These are phyloP conservation scores for Mola mola DNA, from an alignment of 2,113 vertebrate species.

Conservation along the genomic window DNA sequence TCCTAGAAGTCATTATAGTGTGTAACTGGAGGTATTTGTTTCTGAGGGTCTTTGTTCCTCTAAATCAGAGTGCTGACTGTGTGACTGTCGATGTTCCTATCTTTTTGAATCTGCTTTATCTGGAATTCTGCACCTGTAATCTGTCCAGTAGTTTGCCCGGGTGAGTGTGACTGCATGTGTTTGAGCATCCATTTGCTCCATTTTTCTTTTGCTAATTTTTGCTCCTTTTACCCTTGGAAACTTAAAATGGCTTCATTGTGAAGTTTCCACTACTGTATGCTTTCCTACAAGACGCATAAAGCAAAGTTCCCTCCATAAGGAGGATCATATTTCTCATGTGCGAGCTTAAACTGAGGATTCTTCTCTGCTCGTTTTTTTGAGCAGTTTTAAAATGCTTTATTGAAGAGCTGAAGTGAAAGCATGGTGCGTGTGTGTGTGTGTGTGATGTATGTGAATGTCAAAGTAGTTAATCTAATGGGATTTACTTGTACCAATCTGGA, in stretches of 20 bases:
- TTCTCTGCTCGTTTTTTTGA: conserved; percentile 78
- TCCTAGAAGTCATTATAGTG: conserved; percentile 60
- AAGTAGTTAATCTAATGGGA: conserved; percentile 60
- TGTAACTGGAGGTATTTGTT: conserved; percentile 65
- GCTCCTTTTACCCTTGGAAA: conserved; percentile 62
- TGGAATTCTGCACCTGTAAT: conserved; percentile 85
- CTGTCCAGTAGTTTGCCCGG: conserved; percentile 48
- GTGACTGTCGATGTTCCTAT: conserved; percentile 61
- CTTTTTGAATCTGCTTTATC: conserved; percentile 63
- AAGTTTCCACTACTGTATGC: conserved; percentile 71
- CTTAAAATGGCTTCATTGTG: conserved; percentile 40
- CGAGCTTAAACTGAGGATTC: conserved; percentile 74
- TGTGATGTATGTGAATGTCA: conserved; percentile 67
- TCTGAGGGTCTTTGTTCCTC: conserved; percentile 55
- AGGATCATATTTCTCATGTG: conserved; percentile 78
- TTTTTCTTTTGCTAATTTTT: conserved; percentile 37
- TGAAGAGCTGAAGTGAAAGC: conserved; percentile 75
- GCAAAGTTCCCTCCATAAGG: conserved; percentile 77
- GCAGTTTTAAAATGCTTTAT: conserved; percentile 80
- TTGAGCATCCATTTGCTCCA: conserved; percentile 51
- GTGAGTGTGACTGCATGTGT: conserved; percentile 60
- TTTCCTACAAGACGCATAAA: conserved; percentile 76
- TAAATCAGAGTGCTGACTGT: conserved; percentile 66
- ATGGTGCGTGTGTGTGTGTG: conserved; percentile 58
- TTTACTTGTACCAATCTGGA: conserved; percentile 68